phyloP scores from a whole-genome alignment of 2,888 invertebrate species.

The Luperina testacea region DNA sequence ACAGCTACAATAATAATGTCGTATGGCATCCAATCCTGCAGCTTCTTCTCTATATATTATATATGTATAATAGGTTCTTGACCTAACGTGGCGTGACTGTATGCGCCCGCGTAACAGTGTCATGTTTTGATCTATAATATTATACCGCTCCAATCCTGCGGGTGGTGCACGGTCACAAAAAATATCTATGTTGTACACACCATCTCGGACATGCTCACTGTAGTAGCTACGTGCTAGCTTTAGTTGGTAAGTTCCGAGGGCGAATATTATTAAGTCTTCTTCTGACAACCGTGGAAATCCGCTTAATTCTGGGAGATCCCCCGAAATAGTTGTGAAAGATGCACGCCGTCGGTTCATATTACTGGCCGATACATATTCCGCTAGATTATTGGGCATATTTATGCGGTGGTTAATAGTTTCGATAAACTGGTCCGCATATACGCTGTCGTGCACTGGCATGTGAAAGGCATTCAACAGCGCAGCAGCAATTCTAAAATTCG shows the following conservation, averaged over 20 bases:
- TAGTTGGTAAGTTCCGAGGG: not conserved
- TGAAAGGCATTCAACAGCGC: not conserved
- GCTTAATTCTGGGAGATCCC: not conserved
- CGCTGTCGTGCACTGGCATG: not conserved
- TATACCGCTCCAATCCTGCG: no score
- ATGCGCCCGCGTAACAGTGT: no score
- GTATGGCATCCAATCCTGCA: no score
- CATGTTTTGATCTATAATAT: no score
- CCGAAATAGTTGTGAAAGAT: not conserved
- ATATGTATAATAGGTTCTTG: no score
- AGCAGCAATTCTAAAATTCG: not conserved
- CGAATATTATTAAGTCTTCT: not conserved
- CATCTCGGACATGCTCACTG: no score
- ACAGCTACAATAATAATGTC: no score
- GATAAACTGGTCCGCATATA: not conserved
- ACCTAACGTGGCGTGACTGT: no score
- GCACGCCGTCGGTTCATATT: slow-evolving; percentile 1
- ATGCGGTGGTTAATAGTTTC: not conserved
- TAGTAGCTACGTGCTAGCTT: not conserved
- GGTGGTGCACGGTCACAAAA: no score
- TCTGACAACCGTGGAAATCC: not conserved
- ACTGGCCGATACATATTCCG: not conserved
- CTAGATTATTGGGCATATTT: not conserved
- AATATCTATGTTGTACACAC: no score
- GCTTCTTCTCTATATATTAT: no score